Percentiles rank a stretch among this genome's conserved stretches.
Conservation (phyloP, 2,797 vertebrate species). For the Halcyon smyrnensis region DNA sequence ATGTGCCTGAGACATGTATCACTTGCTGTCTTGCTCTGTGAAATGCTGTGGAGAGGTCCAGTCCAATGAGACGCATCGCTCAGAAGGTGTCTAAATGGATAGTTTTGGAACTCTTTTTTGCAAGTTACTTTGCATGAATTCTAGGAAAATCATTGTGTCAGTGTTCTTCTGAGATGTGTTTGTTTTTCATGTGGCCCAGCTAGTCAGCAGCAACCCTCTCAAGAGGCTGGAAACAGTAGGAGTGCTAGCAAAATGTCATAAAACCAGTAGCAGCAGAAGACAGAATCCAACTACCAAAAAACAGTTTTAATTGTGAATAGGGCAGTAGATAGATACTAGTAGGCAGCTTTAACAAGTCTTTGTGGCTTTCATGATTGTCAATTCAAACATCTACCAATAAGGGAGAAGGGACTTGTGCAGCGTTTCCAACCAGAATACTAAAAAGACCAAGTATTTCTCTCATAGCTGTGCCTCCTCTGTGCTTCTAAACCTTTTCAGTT, state of each 20-base stretch:
- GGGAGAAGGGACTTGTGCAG: neutral
- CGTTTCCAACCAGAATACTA: neutral
- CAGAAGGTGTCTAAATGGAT: neutral
- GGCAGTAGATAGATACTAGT: neutral
- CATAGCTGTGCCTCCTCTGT: neutral
- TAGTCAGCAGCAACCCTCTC: neutral
- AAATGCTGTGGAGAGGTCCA: neutral
- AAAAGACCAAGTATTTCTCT: neutral
- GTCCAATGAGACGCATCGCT: neutral
- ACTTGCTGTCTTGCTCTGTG: neutral
- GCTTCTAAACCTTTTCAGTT: neutral
- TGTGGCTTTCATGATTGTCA: neutral
- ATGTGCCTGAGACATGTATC: neutral
- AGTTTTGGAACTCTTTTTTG: neutral
- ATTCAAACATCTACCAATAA: neutral
- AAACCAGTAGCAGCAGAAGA: neutral
- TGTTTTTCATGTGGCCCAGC: neutral
- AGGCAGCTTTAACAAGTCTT: neutral
- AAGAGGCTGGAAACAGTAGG: neutral
- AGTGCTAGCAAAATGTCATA: neutral
- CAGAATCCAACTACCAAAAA: neutral
- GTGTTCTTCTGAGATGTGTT: neutral
- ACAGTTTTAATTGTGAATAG: neutral
- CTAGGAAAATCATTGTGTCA: neutral
- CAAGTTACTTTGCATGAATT: neutral